phyloP scores from a whole-genome alignment of 1,140 invertebrate genomes.

The Drosophila pruinosa region DNA sequence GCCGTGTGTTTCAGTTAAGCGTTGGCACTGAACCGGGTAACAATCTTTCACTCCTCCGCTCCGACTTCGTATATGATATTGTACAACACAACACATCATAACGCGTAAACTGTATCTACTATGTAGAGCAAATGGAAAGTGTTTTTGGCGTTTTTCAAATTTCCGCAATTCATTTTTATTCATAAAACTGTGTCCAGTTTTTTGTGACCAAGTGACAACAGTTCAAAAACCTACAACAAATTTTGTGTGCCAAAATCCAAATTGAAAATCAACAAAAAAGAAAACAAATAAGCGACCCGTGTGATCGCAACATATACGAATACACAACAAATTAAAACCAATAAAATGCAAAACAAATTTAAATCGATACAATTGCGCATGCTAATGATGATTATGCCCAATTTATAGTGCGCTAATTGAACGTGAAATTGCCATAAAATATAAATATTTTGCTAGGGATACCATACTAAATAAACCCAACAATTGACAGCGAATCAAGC shows the following conservation, averaged over 20 bases:
- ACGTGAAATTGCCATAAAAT: conserved; percentile 68
- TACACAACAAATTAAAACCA: background rate
- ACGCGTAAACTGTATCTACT: conserved; percentile 18
- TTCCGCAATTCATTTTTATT: conserved; percentile 26
- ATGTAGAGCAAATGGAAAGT: conserved; percentile 39
- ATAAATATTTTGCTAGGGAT: conserved; percentile 21
- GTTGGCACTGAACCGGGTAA: conserved; percentile 81
- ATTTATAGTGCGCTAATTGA: conserved; percentile 82
- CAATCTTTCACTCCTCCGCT: conserved; percentile 79
- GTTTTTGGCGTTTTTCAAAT: background rate
- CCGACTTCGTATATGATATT: conserved; percentile 18
- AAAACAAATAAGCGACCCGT: conserved; percentile 15
- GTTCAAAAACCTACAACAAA: conserved; percentile 9
- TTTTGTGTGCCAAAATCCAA: background rate
- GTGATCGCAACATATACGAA: conserved; percentile 15
- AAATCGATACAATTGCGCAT: conserved; percentile 55
- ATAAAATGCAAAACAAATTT: conserved; percentile 50
- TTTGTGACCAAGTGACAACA: conserved; percentile 12
- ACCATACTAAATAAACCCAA: conserved; percentile 14
- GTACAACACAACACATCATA: conserved; percentile 12
- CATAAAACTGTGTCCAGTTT: conserved; percentile 29
- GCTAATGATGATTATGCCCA: conserved; percentile 77
- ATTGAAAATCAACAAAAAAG: background rate
- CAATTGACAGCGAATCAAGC: conserved; percentile 20
- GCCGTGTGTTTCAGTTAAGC: conserved; percentile 81